phyloP scores from a whole-genome alignment of 2,888 invertebrate species.

The Drosophila peninsularis region DNA sequence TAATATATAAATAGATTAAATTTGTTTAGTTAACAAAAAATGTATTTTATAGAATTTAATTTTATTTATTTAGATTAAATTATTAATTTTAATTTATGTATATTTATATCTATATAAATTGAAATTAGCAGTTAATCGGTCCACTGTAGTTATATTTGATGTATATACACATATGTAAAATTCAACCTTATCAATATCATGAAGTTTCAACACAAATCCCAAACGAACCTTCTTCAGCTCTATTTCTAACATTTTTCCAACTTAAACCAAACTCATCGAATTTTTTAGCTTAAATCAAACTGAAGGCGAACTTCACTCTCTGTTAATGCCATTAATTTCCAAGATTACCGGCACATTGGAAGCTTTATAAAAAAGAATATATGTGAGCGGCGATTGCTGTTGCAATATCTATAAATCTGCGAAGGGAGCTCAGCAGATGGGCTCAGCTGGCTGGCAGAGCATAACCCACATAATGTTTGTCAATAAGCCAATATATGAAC shows the following conservation, averaged over 20 bases:
- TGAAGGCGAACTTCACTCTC: background rate
- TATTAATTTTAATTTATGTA: too few relatives aligned
- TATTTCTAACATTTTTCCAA: too few relatives aligned
- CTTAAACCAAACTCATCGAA: background rate
- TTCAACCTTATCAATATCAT: too few relatives aligned
- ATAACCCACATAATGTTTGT: constrained; percentile 49
- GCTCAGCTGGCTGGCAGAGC: constrained; percentile 6
- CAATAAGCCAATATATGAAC: constrained; percentile 68
- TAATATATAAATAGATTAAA: too few relatives aligned
- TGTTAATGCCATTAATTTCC: background rate
- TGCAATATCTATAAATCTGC: constrained; percentile 53
- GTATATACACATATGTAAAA: too few relatives aligned
- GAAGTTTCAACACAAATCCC: too few relatives aligned
- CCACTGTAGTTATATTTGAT: too few relatives aligned
- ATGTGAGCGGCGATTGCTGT: constrained; percentile 37
- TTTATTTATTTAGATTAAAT: too few relatives aligned
- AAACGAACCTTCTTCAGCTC: background rate
- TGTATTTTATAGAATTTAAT: too few relatives aligned
- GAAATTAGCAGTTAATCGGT: too few relatives aligned
- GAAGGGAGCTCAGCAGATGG: constrained; percentile 19
- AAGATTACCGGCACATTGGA: background rate
- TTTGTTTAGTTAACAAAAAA: too few relatives aligned
- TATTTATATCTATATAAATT: too few relatives aligned
- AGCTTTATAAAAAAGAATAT: constrained; percentile 28
- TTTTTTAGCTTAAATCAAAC: background rate